Conservation (phyloP, 2,888 invertebrate genomes). For the Argynnis bischoffii region DNA sequence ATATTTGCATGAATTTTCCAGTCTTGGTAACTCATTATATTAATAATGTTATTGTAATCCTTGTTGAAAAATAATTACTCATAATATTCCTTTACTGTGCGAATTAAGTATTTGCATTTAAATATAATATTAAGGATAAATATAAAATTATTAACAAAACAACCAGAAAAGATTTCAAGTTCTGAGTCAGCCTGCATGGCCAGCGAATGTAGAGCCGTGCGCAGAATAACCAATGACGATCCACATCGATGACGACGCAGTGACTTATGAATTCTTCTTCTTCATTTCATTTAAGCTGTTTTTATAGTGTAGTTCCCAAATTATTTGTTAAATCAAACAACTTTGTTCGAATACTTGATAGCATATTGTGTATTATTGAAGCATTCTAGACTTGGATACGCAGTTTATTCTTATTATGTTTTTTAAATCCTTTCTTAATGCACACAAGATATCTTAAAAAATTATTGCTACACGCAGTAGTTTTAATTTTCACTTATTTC, state of each 20-base stretch:
- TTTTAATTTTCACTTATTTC: too few species aligned
- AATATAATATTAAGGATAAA: constrained; percentile 3
- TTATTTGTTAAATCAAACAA: too few species aligned
- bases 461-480: too few species aligned
- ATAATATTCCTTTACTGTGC: background rate
- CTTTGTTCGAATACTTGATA: too few species aligned
- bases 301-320: too few species aligned
- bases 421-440: too few species aligned
- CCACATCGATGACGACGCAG: constrained; percentile 63
- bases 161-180: constrained; percentile 12
- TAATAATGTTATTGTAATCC: constrained; percentile 10
- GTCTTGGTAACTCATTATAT: constrained; percentile 19
- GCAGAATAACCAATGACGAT: constrained; percentile 73
- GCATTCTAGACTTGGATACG: too few species aligned
- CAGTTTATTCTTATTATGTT: too few species aligned
- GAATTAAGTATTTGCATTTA: background rate
- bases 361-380: too few species aligned
- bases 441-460: too few species aligned
- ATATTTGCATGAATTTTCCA: constrained; percentile 41
- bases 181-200: constrained; percentile 63
- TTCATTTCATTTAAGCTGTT: constrained; percentile 1
- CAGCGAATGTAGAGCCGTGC: constrained; percentile 58
- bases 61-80: background rate
- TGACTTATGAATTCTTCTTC: constrained; percentile 24
- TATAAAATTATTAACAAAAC: constrained; percentile 16